phyloP scores from a whole-genome alignment of 2,113 vertebrate species.

The Spea bombifrons region DNA sequence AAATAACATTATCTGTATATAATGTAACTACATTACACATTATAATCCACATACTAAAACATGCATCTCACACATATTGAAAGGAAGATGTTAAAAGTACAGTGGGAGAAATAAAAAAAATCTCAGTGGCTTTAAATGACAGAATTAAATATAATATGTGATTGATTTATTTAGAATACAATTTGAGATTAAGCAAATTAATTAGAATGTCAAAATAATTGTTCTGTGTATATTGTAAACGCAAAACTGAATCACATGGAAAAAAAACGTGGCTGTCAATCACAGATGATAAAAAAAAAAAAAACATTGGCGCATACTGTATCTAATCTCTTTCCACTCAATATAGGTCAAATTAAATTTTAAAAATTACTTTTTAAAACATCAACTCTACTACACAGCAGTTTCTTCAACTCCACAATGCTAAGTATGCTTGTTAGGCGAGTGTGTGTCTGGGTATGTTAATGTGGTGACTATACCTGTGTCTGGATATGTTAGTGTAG shows the following conservation, averaged over 20 bases:
- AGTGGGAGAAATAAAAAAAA: neutral
- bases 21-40: no score
- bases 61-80: no score
- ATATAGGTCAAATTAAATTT: conserved; percentile 49
- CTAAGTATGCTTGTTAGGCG: no score
- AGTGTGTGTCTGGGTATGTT: no score
- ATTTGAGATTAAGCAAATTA: conserved; percentile 49
- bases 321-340: conserved; percentile 47
- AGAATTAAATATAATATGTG: neutral
- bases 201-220: conserved; percentile 52
- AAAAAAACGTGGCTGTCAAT: conserved; percentile 52
- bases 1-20: no score
- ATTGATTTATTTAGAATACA: conserved; percentile 36
- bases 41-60: no score
- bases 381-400: neutral
- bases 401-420: no score
- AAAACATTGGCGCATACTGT: conserved; percentile 49
- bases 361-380: neutral
- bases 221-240: conserved; percentile 38
- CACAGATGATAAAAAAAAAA: conserved; percentile 31
- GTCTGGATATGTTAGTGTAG: no score
- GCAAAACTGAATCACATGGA: conserved; percentile 36
- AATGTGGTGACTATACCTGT: no score
- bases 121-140: neutral
- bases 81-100: no score